These are phyloP conservation scores for Leptinotarsa rubiginosa DNA, from an alignment of 2,888 invertebrate species.

Conservation along the genomic window DNA sequence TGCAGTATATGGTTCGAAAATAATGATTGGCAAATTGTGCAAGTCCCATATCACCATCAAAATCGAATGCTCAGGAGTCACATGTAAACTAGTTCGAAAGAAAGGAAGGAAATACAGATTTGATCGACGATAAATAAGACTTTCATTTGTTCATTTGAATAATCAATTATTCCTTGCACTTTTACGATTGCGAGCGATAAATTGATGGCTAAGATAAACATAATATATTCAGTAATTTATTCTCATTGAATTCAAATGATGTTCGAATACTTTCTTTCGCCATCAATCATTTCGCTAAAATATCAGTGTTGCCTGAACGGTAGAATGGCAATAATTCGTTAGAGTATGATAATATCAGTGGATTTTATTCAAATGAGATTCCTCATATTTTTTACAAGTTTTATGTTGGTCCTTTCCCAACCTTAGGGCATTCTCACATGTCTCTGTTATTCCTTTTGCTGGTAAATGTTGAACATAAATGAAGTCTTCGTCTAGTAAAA, in stretches of 20 bases:
- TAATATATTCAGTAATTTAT: constrained; percentile 19
- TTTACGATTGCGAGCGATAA: constrained; percentile 8
- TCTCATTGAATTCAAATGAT: constrained; percentile 15
- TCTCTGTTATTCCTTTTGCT: too few species aligned
- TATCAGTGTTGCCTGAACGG: background rate
- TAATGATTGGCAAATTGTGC: constrained; percentile 10
- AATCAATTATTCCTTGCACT: constrained; percentile 12
- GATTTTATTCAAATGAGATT: constrained; percentile 9
- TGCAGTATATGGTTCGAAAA: background rate
- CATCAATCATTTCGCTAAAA: background rate
- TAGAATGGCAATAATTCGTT: background rate
- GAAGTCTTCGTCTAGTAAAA: too few species aligned
- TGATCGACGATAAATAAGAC: constrained; percentile 19
- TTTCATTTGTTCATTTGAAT: constrained; percentile 23
- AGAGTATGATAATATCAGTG: constrained; percentile 1
- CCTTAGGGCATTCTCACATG: background rate
- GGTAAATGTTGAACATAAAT: too few species aligned
- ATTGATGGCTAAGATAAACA: constrained; percentile 12
- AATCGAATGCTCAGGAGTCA: constrained; percentile 1
- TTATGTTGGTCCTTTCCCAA: background rate
- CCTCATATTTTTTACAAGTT: background rate
- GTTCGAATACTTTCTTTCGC: constrained; percentile 2
- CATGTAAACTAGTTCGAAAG: constrained; percentile 9
- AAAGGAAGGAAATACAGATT: constrained; percentile 11
- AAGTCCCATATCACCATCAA: background rate